These are phyloP conservation scores for Harpalus rubripes DNA, from an alignment of 2,888 invertebrate species.

Conservation along the genomic window DNA sequence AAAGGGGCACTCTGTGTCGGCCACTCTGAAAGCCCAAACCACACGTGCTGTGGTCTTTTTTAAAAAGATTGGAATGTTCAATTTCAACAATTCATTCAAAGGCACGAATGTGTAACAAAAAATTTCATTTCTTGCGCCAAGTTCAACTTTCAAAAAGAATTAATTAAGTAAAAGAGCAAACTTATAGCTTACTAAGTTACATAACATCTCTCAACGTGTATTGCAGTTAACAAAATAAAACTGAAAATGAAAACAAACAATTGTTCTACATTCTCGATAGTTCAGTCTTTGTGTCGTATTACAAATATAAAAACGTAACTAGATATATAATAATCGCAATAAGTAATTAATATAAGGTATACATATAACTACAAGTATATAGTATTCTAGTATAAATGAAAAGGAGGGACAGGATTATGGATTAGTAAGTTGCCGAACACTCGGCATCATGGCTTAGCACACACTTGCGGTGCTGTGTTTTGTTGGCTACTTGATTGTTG, in stretches of 20 bases:
- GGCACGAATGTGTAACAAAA: conserved; percentile 64
- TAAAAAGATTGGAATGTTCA: conserved; percentile 60
- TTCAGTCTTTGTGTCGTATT: conserved; percentile 64
- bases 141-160: neutral
- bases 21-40: conserved; percentile 51
- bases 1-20: conserved; percentile 53
- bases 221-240: conserved; percentile 64
- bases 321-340: conserved; percentile 64
- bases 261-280: conserved; percentile 57
- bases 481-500: conserved; percentile 58
- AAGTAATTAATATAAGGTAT: conserved; percentile 65
- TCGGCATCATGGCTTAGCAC: conserved; percentile 46
- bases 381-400: conserved; percentile 41
- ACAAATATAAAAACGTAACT: conserved; percentile 65
- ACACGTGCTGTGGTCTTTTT: conserved; percentile 54
- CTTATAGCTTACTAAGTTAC: conserved; percentile 22
- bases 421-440: conserved; percentile 34
- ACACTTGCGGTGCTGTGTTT: conserved; percentile 56
- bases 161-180: conserved; percentile 18
- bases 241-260: conserved; percentile 58
- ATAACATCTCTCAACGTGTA: conserved; percentile 52
- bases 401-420: conserved; percentile 21
- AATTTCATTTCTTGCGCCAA: conserved; percentile 53
- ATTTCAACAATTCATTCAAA: conserved; percentile 54
- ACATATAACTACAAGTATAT: conserved; percentile 63